Percentiles rank a stretch among this genome's conserved stretches.
Evolutionary conservation across 2,113 vertebrate genomes (phyloP).

Genomic region (Hipposideros armiger): DNA sequence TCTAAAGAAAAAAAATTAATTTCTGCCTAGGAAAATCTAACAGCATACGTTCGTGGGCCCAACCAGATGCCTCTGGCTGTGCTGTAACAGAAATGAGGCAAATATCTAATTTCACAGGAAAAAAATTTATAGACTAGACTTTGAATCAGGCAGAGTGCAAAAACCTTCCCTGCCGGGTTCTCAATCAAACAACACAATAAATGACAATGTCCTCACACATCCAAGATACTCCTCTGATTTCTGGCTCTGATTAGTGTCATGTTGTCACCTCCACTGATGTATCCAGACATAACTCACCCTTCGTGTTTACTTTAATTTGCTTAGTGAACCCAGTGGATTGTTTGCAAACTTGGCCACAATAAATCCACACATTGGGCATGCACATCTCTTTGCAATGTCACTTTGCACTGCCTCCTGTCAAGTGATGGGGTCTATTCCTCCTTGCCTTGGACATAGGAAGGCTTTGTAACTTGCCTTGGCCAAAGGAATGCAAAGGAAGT

Average conservation of each 20-base stretch:
- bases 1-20: constrained; percentile 64
- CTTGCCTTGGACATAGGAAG: neutral
- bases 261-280: neutral
- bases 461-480: neutral
- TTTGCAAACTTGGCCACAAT: neutral
- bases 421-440: neutral
- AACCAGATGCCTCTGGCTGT: constrained; percentile 65
- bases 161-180: neutral
- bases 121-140: constrained; percentile 65
- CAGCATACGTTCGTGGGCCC: constrained; percentile 61
- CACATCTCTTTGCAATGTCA: neutral
- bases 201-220: neutral
- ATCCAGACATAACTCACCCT: neutral
- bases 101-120: constrained; percentile 68
- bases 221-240: neutral
- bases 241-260: neutral
- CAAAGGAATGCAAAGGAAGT: neutral
- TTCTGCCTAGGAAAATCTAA: constrained; percentile 77
- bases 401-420: neutral
- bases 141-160: constrained; percentile 16
- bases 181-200: constrained; percentile 3
- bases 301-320: neutral
- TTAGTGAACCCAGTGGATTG: neutral
- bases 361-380: neutral
- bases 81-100: constrained; percentile 54